Base-by-base conservation (phyloP, 2,888 invertebrate species). In the Netelia virgata region DNA sequence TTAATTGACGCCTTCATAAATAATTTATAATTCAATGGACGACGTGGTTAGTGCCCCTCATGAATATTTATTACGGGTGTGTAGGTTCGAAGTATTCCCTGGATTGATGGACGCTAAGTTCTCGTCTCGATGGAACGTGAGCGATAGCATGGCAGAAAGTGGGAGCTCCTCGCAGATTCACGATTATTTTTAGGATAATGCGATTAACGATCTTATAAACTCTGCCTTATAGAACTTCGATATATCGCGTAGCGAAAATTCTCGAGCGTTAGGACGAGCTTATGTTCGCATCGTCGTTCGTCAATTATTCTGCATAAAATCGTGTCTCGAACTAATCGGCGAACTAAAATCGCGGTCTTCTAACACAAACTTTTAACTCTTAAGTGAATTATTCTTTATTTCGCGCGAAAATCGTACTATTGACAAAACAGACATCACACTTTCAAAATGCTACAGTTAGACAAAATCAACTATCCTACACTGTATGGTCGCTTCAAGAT, bases 21-120 rank as follows among this genome's bases (percentile, higher is more conserved):
- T 86, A 76, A 86, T 86, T 81, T 79, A 86, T 86, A 53, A 82
- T 83, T 76, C 73, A 77, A 75, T 77, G 79, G 80, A 76, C 69
- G 64, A 50, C 66, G 79, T 59, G 83, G 68, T 20, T 74, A 69
- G 73, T 68, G 77, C 75, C 36, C 53, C 43, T 53, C 36, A 83
- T 83, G 83, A 83, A 83, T 83, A 83, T 83, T 83, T 61, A 83
- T 83, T 20, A 59, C 43, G 55, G 43, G 14, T 23, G 55, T 23
- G 55, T 55, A 18, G 53, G 57, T 72, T 72, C 55, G 36, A 16
- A 53, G 16, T 53, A 28, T 63, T 64, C 16, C 18, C 57, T 28
- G 43, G 16, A 55, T 23, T 57, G 70, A 47, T 47, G 57, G 23
- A 10, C 23, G 18, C 50, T n/a, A 55, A 59, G 63, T 75, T 75